Evolutionary conservation across 2,797 vertebrate species (phyloP).

Genomic region (Oreonectes daqikongensis): DNA sequence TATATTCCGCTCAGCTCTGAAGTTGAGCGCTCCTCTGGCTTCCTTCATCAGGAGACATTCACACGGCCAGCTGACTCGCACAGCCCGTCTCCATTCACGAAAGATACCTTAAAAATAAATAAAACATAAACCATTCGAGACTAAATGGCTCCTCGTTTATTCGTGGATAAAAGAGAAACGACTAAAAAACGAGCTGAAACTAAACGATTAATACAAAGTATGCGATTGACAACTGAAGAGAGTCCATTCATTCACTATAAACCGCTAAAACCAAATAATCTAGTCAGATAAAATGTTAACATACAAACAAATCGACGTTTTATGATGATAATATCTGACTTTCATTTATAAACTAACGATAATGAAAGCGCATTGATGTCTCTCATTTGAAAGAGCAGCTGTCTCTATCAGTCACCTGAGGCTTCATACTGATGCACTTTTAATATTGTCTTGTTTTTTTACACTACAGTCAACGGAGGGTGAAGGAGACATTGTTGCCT

Average conservation of each 20-base stretch:
- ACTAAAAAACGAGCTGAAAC: too few species aligned
- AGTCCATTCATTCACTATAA: neutral
- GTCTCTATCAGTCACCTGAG: neutral
- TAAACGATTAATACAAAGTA: neutral
- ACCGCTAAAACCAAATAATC: neutral
- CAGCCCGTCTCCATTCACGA: constrained; percentile 16
- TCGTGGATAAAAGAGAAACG: too few species aligned
- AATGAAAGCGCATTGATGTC: neutral
- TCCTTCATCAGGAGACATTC: constrained; percentile 59
- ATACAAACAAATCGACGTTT: neutral
- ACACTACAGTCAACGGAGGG: neutral
- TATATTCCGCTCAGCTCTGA: constrained; percentile 82
- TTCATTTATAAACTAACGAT: neutral
- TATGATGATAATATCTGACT: neutral
- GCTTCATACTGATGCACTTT: neutral
- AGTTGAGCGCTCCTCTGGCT: constrained; percentile 77
- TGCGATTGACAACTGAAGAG: too few species aligned
- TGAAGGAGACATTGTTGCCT: constrained; percentile 4
- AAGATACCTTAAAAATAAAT: neutral
- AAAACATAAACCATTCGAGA: neutral
- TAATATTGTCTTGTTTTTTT: constrained; percentile 2
- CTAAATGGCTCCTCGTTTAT: too few species aligned
- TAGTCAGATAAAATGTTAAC: neutral
- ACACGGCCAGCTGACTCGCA: constrained; percentile 48
- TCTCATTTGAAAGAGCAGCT: neutral